phyloP scores from a whole-genome alignment of 2,888 invertebrate species.

The Drosophila gaucha region DNA sequence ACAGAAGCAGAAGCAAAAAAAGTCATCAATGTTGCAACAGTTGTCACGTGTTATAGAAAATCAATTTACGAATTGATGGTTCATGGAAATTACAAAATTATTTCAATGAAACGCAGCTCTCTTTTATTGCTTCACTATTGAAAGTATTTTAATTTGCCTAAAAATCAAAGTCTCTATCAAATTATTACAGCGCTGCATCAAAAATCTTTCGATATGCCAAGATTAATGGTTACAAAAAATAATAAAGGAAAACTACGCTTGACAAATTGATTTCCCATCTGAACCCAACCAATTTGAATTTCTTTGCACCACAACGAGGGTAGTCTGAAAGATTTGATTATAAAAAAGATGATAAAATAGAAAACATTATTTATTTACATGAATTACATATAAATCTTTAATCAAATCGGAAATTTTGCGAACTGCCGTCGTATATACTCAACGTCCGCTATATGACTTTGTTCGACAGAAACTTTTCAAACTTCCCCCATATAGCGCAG shows the following conservation, averaged over 20 bases:
- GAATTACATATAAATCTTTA: too few species aligned
- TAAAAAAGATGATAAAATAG: not conserved
- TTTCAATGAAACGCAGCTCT: not conserved
- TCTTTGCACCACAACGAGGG: slow-evolving; percentile 1
- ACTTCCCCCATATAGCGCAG: not conserved
- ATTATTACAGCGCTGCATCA: not conserved
- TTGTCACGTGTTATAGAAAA: slow-evolving; percentile 49
- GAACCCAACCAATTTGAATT: not conserved
- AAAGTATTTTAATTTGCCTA: not conserved
- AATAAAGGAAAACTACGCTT: slow-evolving; percentile 9
- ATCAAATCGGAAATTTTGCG: too few species aligned
- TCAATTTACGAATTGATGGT: slow-evolving; percentile 33
- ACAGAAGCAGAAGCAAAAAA: slow-evolving; percentile 18
- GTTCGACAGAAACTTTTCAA: not conserved
- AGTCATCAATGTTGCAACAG: slow-evolving; percentile 29
- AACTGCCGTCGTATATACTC: too few species aligned
- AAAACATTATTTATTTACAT: not conserved
- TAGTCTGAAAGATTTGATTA: not conserved
- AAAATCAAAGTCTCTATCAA: not conserved
- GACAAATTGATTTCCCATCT: slow-evolving; percentile 8
- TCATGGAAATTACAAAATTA: not conserved
- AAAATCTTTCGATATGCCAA: slow-evolving; percentile 9
- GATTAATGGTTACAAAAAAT: slow-evolving; percentile 8
- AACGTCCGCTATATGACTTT: too few species aligned
- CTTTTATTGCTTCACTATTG: not conserved